Base-by-base conservation (phyloP, 2,113 vertebrate genomes). In the Euleptes europaea region DNA sequence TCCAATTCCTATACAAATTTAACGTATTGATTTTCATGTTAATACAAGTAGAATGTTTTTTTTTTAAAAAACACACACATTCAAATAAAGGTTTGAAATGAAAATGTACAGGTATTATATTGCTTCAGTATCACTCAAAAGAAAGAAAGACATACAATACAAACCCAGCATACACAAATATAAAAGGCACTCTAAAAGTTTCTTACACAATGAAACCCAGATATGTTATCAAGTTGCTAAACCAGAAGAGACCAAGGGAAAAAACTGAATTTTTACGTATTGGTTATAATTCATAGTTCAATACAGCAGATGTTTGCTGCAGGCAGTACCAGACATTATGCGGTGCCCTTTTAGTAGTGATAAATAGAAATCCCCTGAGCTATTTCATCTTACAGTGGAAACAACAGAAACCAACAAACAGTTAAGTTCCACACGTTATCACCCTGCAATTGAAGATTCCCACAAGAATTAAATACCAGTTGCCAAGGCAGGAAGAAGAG, bases 101-200 rank as follows among this genome's bases (percentile, higher is more conserved):
- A 95, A 96, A 96, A 96, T 90, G 92, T 93, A 95, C 92, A 88
- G 90, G 90, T 93, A 90, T 95, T 91, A 94, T 97, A 97, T 97
- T 96, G 97, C 96, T 97, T 95, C 93, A 90, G 81, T 94, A 95
- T 96, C 93, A 97, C 93, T 95, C 90, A 93, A 94, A 87, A 51
- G 49, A 91, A 94, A 93, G 88, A 92, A 90, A 93, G 81, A 83
- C 92, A 87, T 90, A 96, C 94, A 93, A 95, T 95, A 95, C 93
- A 88, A 91, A 94, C 93, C 92, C 93, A 93, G 96, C 90, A 95
- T 95, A 95, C 95, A 95, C 95, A 96, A 94, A 96, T 96, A 96
- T 95, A 94, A 96, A 97, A 97, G 96, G 96, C 95, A 96, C 96
- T 95, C 96, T 96, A 95, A 95, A 95, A 95, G 91, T 91, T 95